Base-by-base conservation (phyloP, 2,888 invertebrate genomes). In the Hypolimnas misippus region DNA sequence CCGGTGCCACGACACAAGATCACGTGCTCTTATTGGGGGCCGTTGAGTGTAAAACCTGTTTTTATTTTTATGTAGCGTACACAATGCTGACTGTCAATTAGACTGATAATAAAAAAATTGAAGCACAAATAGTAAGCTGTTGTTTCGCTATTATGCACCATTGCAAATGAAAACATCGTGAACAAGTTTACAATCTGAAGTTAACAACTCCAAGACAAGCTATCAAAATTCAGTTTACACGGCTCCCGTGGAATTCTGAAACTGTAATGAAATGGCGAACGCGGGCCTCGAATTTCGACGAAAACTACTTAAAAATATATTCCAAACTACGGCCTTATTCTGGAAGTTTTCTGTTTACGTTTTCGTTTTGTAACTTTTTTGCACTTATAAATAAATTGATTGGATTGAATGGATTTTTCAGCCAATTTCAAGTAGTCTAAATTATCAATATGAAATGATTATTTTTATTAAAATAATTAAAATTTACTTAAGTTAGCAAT, bases 191-290 rank as follows among this genome's bases (percentile, higher is more conserved):
- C 40, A 59, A 46, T 59, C 33, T 29, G 17, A 21, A 44, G 56
- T 59, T 55, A 54, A 25, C 54, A 55, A 59, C 49, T 62, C 19
- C 52, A 40, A 59, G 62, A 65, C 50, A 61, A 61, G 57, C 63
- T 63, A 66, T 66, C 66, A 66, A 63, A 62, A 65, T 65, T 66
- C 63, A 57, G 65, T 62, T 65, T 60, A 49, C 57, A 55, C 51
- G 42, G 21, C 56, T 50, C 54, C 38, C 17, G 42, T 44, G 53
- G 42, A 59, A 62, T 56, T 57, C 57, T 17, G 21, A 50, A 63
- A 58, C 51, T 54, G 57, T 61, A 58, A 63, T 63, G 55, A 61
- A 63, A 66, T 61, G 50, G 63, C 44, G 31, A 57, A 49, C 35
- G 19, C 21, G 49, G 55, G 19, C 31, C 14, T n/a, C 21, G 35